Evolutionary conservation across 2,797 vertebrate genomes (phyloP), one percentile per base, ranked within the genome.

Genomic region (Anas capensis): DNA sequence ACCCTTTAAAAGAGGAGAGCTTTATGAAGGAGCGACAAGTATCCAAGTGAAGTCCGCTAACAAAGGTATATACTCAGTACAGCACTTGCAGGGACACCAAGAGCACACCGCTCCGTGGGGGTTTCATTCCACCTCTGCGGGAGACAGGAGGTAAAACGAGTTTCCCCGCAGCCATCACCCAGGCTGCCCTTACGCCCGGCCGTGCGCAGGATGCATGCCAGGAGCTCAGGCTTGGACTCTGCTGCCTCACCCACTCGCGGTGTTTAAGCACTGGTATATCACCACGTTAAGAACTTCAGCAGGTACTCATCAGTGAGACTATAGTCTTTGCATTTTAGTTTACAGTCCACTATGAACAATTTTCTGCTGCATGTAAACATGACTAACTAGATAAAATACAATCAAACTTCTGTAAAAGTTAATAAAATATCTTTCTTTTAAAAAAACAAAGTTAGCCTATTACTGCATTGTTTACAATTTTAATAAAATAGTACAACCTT

Each of bases 331-430:
- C 97, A 97, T 97, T 98, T 97, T 98, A 97, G 97, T 97, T 98
- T 97, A 98, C 97, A 98, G 98, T 98, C 98, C 98, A 97, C 98
- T 98, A 98, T 97, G 98, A 98, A 98, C 98, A 98, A 97, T 95
- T 96, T 98, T 90, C 97, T 98, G 97, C 97, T 98, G 97, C 98
- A 98, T 98, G 98, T 98, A 98, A 98, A 98, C 98, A 98, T 98
- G 98, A 98, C 98, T 98, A 98, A 97, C 97, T 97, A 98, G 98
- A 98, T 98, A 98, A 98, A 98, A 98, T 98, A 98, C 97, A 98
- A 98, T 98, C 97, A 97, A 98, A 98, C 96, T 98, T 98, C 15
- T 98, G 97, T 93, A 98, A 98, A 98, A 98, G 97, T 98, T 98
- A 98, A 98, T 97, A 98, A 98, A 98, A 98, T 98, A 98, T 94